These are phyloP conservation scores for Scaptodrosophila lebanonensis DNA, from an alignment of 1,140 invertebrate genomes.

Conservation along the genomic window DNA sequence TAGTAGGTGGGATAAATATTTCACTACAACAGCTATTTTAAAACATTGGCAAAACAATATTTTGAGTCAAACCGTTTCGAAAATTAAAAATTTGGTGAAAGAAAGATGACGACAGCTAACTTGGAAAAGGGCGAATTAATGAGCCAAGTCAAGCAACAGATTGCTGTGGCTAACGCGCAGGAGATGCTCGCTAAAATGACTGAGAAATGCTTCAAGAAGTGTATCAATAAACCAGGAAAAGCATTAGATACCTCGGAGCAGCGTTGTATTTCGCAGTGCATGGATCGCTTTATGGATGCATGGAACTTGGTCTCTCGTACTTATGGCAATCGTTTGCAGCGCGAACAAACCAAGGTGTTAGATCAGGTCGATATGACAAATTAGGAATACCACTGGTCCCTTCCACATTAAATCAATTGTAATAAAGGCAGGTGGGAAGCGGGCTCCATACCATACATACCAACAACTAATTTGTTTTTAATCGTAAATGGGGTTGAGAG, in stretches of 20 bases:
- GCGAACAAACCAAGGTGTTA: constrained; percentile 78
- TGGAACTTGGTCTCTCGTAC: constrained; percentile 94
- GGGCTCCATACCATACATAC: no score
- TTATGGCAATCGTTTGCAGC: constrained; percentile 88
- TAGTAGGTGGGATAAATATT: no score
- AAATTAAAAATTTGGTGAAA: constrained; percentile 17
- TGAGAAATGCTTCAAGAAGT: constrained; percentile 98
- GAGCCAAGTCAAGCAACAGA: constrained; percentile 96
- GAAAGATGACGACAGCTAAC: constrained; percentile 27
- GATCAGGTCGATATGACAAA: constrained; percentile 8
- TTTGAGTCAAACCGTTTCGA: constrained; percentile 2
- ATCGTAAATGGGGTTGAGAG: no score
- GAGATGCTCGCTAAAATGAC: constrained; percentile 97
- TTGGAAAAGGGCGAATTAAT: constrained; percentile 92
- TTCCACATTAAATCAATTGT: background rate
- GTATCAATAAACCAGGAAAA: constrained; percentile 92
- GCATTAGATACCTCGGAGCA: constrained; percentile 93
- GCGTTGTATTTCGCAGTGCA: constrained; percentile 97
- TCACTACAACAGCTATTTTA: no score
- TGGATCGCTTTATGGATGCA: constrained; percentile 97
- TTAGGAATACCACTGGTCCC: constrained; percentile 4
- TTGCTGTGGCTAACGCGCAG: constrained; percentile 95
- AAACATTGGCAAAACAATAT: no score
- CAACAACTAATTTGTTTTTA: no score
- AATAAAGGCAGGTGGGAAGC: no score